A percentile compares a stretch with the other conserved stretches of the same genome.
phyloP scores from a whole-genome alignment of 1,140 invertebrate genomes.

The Metaphire vulgaris region DNA sequence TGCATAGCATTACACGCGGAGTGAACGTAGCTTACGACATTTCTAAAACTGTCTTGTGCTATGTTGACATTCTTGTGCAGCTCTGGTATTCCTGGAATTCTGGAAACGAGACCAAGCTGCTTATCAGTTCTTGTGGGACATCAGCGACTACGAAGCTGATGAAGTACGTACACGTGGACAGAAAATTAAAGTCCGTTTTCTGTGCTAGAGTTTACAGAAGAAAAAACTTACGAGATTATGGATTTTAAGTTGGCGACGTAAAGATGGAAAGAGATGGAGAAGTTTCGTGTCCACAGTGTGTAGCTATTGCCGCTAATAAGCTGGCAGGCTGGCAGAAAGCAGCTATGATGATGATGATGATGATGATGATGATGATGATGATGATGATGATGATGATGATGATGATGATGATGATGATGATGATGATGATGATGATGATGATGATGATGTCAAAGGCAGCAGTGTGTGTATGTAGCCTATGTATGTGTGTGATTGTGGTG shows the following conservation, averaged over 20 bases:
- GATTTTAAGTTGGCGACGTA: background rate
- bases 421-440: too few species aligned
- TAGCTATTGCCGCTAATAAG: background rate
- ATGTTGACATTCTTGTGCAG: background rate
- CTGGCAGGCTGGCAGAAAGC: background rate
- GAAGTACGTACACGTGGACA: conserved; percentile 2
- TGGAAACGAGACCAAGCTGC: conserved; percentile 24
- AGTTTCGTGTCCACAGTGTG: too few species aligned
- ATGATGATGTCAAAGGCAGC: too few species aligned
- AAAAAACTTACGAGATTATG: background rate
- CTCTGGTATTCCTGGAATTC: conserved; percentile 24
- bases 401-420: too few species aligned
- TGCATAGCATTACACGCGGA: background rate
- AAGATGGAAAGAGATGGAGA: too few species aligned
- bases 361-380: too few species aligned
- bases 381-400: too few species aligned
- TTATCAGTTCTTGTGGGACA: conserved; percentile 27
- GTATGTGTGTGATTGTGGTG: too few species aligned
- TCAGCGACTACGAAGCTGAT: conserved; percentile 23
- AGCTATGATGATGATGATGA: background rate
- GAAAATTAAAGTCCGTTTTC: background rate
- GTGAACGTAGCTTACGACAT: background rate
- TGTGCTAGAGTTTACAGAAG: background rate
- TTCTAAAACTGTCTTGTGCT: background rate
- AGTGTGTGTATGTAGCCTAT: too few species aligned